phyloP scores from a whole-genome alignment of 2,113 vertebrate genomes.

The Strigops habroptila region DNA sequence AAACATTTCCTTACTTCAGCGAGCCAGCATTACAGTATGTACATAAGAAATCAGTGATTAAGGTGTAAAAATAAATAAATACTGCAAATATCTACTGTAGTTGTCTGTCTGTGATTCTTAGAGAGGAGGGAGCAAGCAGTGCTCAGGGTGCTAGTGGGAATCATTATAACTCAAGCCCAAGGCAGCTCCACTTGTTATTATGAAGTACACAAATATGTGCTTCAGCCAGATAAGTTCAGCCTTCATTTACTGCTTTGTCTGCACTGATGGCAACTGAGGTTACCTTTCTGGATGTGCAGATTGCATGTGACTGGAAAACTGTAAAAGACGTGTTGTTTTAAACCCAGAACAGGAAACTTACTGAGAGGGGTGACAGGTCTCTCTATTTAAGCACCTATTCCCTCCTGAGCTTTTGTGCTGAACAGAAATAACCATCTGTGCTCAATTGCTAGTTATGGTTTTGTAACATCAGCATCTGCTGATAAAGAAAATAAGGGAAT shows the following conservation, averaged over 20 bases:
- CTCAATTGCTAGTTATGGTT: slow-evolving; percentile 64
- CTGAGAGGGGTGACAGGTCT: slow-evolving; percentile 31
- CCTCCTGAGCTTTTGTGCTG: slow-evolving; percentile 53
- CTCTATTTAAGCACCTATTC: slow-evolving; percentile 45
- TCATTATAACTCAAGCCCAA: neutral
- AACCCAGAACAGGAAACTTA: slow-evolving; percentile 35
- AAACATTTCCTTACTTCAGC: neutral
- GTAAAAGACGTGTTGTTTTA: slow-evolving; percentile 21
- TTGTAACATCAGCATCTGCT: slow-evolving; percentile 77
- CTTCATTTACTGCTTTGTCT: neutral
- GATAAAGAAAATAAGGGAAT: slow-evolving; percentile 68
- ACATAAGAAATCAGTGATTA: neutral
- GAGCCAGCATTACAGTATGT: neutral
- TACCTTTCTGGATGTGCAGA: neutral
- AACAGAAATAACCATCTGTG: slow-evolving; percentile 70
- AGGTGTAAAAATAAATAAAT: neutral
- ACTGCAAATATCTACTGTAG: accelerated
- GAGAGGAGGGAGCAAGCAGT: neutral
- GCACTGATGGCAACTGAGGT: neutral
- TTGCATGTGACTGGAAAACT: neutral
- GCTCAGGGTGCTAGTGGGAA: neutral
- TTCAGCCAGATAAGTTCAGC: neutral
- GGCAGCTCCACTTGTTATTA: neutral
- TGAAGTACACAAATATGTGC: neutral
- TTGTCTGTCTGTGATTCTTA: neutral